Base-by-base conservation (phyloP, 2,888 invertebrate species). In the Stegana nigrithorax region DNA sequence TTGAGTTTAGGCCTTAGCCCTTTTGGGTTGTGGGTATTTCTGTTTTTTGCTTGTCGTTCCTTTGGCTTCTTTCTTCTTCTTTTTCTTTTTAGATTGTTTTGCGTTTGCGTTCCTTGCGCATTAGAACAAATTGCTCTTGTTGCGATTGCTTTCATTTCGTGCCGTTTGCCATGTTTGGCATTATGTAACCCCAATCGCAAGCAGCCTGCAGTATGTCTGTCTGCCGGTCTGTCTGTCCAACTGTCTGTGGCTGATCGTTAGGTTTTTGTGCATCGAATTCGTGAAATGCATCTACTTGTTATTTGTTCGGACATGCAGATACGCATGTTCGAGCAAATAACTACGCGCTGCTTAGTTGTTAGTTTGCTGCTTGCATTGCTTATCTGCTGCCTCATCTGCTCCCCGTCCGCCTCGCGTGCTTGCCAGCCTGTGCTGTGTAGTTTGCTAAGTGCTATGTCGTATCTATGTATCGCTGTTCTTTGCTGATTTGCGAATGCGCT, bases 101-200 rank as follows among this genome's bases (percentile, higher is more conserved):
- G 79, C 78, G 73, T 73, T 55, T 69, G 73, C 62, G 75, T 80
- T 75, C n/a, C 73, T 57, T 69, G 73, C 62, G 75, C 78, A 79
- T 75, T 75, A 75, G 74, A 75, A 75, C 74, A 75, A 75, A 80
- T 75, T 75, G 80, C 78, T 80, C 80, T 75, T 80, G 75, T 75
- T 75, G 73, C 80, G 76, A 80, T 75, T 76, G 76, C 67, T 42
- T 58, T n/a, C 44, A 75, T 73, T 72, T 75, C 80, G 73, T 75
- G 78, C 72, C 69, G 71, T 66, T 75, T 80, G 67, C 75, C 80
- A 71, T 80, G 78, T 73, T 80, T 78, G 80, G 75, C 70, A 67
- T 68, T 75, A 69, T 73, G 73, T 68, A 78, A 69, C 66, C 73
- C 78, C 75, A 73, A 75, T 78, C 66, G 72, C 67, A 66, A 66